Evolutionary conservation across 2,113 vertebrate species (phyloP).

Genomic region (Genyomyrus donnyi): DNA sequence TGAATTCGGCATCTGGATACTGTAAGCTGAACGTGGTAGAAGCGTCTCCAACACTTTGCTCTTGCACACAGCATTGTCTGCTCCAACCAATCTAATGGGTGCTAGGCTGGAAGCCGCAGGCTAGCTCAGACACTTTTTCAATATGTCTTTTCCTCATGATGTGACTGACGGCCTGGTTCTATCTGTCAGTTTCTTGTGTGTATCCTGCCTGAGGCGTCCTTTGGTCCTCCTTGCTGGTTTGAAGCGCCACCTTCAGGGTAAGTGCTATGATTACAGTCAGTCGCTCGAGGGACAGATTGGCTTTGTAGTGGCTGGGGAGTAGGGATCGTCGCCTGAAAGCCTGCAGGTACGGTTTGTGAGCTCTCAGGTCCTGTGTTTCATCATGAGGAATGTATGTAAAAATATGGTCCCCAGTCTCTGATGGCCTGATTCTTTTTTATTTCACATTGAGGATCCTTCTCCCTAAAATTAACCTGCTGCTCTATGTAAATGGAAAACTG

Average conservation of each 20-base stretch:
- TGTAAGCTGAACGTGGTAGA: background rate
- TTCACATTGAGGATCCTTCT: background rate
- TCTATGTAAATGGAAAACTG: background rate
- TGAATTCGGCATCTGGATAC: background rate
- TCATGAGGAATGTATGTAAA: background rate
- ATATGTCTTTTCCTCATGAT: background rate
- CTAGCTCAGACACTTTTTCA: background rate
- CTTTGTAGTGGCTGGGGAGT: background rate
- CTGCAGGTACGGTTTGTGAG: background rate
- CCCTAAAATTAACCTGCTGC: background rate
- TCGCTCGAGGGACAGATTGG: background rate
- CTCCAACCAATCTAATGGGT: background rate
- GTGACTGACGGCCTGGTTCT: background rate
- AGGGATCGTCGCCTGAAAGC: background rate
- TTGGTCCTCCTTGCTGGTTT: background rate
- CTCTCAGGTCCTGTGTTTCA: background rate
- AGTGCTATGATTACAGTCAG: background rate
- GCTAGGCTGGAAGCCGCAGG: background rate
- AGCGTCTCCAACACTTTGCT: background rate
- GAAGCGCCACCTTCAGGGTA: background rate
- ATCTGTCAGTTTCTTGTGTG: background rate
- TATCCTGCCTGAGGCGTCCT: background rate
- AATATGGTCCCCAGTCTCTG: background rate
- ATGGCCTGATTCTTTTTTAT: background rate
- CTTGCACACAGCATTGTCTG: background rate